Base-by-base conservation (phyloP, 2,797 vertebrate species). In the Amniataba percoides region DNA sequence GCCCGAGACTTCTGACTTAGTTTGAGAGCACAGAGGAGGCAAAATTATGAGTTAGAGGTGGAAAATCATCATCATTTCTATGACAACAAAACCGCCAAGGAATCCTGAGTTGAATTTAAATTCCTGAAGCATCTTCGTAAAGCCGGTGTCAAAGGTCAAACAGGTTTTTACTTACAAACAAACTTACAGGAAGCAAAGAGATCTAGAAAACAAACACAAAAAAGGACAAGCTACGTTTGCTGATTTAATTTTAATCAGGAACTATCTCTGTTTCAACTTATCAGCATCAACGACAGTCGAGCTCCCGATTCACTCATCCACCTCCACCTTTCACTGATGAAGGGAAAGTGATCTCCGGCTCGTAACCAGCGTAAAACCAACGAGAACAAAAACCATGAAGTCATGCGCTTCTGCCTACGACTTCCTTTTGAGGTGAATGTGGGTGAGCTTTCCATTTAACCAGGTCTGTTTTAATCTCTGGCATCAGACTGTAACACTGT, bases 11-110 rank as follows among this genome's bases (percentile, higher is more conserved):
- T 67, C 75, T 67, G 77, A 88, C 85, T 80, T 81, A 82, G 66
- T 82, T 88, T 82, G 53, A 83, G 71, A 71, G 83, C 70, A 85
- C 79, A 78, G 55, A 73, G 49, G 77, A 80, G 66, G 65, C 31
- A 71, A 76, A 86, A 83, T 85, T 57, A 82, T 48, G 65, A 78
- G 64, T 31, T 77, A 34, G 2, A 59, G 46, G 8, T 57, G 64
- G 68, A 74, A 84, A 86, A 87, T 79, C 80, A 82, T 39, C 66
- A 84, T 87, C n/a, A 85, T 82, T 78, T 77, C 10, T 27, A 39
- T 45, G 43, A 81, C 71, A 85, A 46, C 31, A 64, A 74, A 83
- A 78, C 42, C 27, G 21, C 21, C 27, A 55, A 27, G 23, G 31
- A 55, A 64, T 53, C 72, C 14, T 2, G 31, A 45, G 18, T 36